These are phyloP conservation scores for western clawed frog (Xenopus tropicalis) DNA, from an alignment of 2,113 vertebrate genomes.

Conservation along the genomic window UCB_Xtro_10.0 CM004445.2:70612001-70612500, in stretches of 20 bases:
- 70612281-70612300: not conserved
- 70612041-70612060: constrained; percentile 19
- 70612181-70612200: not conserved
- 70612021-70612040: constrained; percentile 6
- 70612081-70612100: constrained; percentile 10
- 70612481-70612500: no score
- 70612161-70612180: not conserved
- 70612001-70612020: constrained; percentile 19
- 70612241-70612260: not conserved
- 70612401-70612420: no score
- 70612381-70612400: no score
- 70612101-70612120: not conserved
- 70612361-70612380: no score
- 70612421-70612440: no score
- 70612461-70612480: no score
- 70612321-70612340: no score
- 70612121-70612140: constrained; percentile 11
- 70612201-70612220: not conserved
- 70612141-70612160: not conserved
- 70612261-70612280: not conserved
- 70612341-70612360: no score
- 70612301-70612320: no score
- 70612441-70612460: no score
- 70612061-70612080: constrained; percentile 4
- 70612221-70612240: not conserved